phyloP scores from a whole-genome alignment of 2,113 vertebrate genomes.

The Scatophagus argus region DNA sequence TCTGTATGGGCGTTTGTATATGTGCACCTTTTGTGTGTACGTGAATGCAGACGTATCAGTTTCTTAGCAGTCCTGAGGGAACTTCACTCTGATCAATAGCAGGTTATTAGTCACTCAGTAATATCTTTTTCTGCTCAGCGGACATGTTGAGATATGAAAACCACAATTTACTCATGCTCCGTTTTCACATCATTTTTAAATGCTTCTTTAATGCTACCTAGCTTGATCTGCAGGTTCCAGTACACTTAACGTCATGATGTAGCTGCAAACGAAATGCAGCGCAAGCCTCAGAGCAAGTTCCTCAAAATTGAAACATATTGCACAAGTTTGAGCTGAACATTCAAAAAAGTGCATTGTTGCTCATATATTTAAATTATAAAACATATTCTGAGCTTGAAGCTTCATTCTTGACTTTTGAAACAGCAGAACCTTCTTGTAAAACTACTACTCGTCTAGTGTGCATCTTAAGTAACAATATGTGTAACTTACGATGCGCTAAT shows the following conservation, averaged over 20 bases:
- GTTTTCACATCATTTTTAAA: background rate
- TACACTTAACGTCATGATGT: background rate
- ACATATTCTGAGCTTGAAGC: background rate
- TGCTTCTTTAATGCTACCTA: background rate
- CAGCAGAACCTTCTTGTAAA: too few species aligned
- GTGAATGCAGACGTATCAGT: conserved; percentile 60
- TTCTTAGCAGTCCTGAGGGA: conserved; percentile 56
- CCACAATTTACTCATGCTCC: background rate
- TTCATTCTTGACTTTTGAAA: too few species aligned
- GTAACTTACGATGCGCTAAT: background rate
- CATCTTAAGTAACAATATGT: background rate
- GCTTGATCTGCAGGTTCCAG: background rate
- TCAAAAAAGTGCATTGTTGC: background rate
- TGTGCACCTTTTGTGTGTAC: conserved; percentile 34
- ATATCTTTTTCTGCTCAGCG: conserved; percentile 19
- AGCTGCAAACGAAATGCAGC: background rate
- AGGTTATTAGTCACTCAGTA: conserved; percentile 49
- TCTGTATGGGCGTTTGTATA: conserved; percentile 19
- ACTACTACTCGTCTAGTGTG: background rate
- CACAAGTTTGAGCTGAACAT: too few species aligned
- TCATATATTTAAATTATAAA: background rate
- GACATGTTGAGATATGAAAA: background rate
- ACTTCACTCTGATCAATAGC: conserved; percentile 53
- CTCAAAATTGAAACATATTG: background rate
- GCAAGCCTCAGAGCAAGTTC: background rate